These are phyloP conservation scores for Agriotes lineatus DNA, from an alignment of 2,888 invertebrate genomes.

Conservation along the genomic window DNA sequence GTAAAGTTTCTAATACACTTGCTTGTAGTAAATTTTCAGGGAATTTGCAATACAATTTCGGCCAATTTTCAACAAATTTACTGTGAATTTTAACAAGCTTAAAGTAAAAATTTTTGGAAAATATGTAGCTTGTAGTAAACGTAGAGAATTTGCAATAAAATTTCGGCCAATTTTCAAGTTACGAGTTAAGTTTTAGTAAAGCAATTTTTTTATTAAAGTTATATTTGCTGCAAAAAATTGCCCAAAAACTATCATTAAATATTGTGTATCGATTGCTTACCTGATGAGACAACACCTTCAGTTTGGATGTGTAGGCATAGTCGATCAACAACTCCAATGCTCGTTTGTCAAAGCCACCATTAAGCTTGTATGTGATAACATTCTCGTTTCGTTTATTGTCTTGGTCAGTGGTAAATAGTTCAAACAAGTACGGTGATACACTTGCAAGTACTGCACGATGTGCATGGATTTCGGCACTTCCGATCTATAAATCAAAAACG, in stretches of 20 bases:
- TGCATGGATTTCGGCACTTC: conserved; percentile 78
- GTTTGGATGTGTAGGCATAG: conserved; percentile 85
- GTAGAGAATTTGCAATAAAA: too few species aligned
- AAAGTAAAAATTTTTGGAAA: too few species aligned
- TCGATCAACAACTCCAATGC: conserved; percentile 83
- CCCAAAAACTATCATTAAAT: not conserved
- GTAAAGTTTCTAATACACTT: too few species aligned
- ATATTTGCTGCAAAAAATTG: not conserved
- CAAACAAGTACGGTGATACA: conserved; percentile 82
- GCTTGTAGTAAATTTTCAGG: too few species aligned
- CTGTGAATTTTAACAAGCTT: too few species aligned
- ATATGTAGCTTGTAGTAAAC: too few species aligned
- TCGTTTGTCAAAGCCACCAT: conserved; percentile 74
- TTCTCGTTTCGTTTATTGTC: conserved; percentile 67
- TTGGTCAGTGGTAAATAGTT: conserved; percentile 75
- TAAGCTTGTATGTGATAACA: conserved; percentile 72
- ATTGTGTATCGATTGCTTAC: conserved; percentile 59
- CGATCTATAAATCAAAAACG: conserved; percentile 67
- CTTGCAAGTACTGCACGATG: conserved; percentile 86
- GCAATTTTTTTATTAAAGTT: too few species aligned
- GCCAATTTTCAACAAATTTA: too few species aligned
- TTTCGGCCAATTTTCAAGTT: too few species aligned
- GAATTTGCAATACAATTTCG: too few species aligned
- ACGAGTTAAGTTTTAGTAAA: too few species aligned
- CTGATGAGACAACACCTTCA: conserved; percentile 67